phyloP scores from a whole-genome alignment of 2,113 vertebrate species.

The Mastomys coucha region DNA sequence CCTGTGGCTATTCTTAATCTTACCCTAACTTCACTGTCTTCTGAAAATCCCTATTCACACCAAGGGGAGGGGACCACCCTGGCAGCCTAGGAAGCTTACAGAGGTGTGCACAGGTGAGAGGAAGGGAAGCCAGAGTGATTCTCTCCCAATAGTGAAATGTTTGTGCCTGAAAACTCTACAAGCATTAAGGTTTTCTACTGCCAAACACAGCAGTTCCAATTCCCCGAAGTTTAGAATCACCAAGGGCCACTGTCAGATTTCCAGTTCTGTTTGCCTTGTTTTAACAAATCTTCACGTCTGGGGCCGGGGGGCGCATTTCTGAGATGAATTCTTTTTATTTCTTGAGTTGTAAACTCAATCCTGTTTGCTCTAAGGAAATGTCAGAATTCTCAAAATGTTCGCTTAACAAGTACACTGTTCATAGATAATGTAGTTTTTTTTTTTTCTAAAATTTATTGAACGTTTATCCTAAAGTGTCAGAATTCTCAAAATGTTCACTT shows the following conservation, averaged over 20 bases:
- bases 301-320: background rate
- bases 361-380: constrained; percentile 5
- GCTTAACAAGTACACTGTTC: background rate
- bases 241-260: constrained; percentile 29
- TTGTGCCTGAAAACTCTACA: constrained; percentile 71
- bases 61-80: background rate
- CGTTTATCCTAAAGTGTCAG: background rate
- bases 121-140: constrained; percentile 53
- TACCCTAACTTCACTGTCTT: background rate
- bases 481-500: constrained; percentile 4
- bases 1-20: background rate
- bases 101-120: background rate
- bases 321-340: background rate
- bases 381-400: constrained; percentile 22
- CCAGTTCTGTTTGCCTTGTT: background rate
- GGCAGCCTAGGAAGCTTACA: background rate
- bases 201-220: constrained; percentile 66
- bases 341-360: background rate
- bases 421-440: background rate
- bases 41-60: background rate
- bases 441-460: background rate
- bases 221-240: constrained; percentile 55
- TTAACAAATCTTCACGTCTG: constrained; percentile 7
- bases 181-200: constrained; percentile 27
- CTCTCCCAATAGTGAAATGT: constrained; percentile 63